phyloP scores from a whole-genome alignment of 2,888 invertebrate species.

The Epirrhoe alternata region DNA sequence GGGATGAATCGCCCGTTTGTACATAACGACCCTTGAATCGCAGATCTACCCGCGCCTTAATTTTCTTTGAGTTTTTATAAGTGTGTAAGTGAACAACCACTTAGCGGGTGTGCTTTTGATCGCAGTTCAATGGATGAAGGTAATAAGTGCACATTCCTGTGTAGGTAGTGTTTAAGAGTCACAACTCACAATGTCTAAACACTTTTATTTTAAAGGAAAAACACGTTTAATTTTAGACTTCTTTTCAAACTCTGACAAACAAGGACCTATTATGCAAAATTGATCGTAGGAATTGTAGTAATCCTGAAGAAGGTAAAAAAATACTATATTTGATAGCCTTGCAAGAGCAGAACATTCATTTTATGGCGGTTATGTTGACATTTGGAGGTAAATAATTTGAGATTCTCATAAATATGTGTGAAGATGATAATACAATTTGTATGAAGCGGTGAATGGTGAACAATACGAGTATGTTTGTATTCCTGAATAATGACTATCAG shows the following conservation, averaged over 20 bases:
- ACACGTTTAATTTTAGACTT: no score
- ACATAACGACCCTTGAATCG: conserved; percentile 67
- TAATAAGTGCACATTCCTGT: neutral
- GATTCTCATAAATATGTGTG: conserved; percentile 57
- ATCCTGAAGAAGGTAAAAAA: no score
- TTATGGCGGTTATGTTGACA: conserved; percentile 55
- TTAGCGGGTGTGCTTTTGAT: conserved; percentile 25
- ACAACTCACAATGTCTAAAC: no score
- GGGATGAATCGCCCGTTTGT: conserved; percentile 68
- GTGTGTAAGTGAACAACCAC: conserved; percentile 43
- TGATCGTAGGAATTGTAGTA: no score
- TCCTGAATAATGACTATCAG: neutral
- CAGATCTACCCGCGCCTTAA: conserved; percentile 65
- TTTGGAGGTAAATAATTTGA: conserved; percentile 62
- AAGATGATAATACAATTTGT: conserved; percentile 48
- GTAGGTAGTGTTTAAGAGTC: neutral
- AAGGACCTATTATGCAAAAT: no score
- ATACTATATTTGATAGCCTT: conserved; percentile 60
- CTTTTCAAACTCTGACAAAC: no score
- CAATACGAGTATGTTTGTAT: neutral
- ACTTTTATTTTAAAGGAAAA: no score
- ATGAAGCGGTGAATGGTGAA: conserved; percentile 30
- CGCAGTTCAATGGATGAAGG: neutral
- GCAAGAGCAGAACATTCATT: neutral
- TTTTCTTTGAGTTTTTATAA: conserved; percentile 62